Evolutionary conservation across 1,140 invertebrate genomes (phyloP), one percentile per base, ranked within the genome.

Genomic region (Conopomorpha cramerella): DNA sequence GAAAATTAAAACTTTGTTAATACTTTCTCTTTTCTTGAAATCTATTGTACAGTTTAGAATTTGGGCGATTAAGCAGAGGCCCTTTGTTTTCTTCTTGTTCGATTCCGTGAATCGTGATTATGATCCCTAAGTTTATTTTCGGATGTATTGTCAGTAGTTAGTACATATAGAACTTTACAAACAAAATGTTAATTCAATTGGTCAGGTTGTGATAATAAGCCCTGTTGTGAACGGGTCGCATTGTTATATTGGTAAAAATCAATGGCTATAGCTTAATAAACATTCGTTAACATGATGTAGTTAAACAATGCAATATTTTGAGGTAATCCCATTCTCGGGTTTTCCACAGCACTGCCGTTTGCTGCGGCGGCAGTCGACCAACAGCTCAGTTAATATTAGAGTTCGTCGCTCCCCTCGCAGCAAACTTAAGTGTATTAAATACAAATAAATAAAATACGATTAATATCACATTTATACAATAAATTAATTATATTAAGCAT

Each of bases 101-200:
- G 70, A 74, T 74, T 74, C 70, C 61, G 65, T 74, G 70, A 74
- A 74, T 74, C 70, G 70, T 66, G 52, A 48, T 72, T 70, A 64
- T 63, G 52, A 54, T 67, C 65, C 67, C 57, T 70, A 58, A 67
- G 41, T 71, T 76, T 72, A 65, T 72, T 76, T 76, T 72, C 62
- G 48, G 62, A 76, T 58, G 50, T 71, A 63, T 72, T 68, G 71
- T 76, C 71, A 64, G 60, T 74, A 76, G 71, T 54, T 76, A 76
- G 71, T 61, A n/a, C n/a, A n/a, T n/a, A 65, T 76, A 72, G 64
- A 70, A 64, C 57, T 76, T 72, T 76, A 76, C 71, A 76, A 72
- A 76, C 65, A 67, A n/a, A n/a, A 73, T 70, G 67, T 73, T 76
- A 64, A 68, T 73, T 76, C 71, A 76, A 76, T 76, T 76, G 64